Evolutionary conservation across 2,797 vertebrate genomes (phyloP), one percentile per base, ranked within the genome.

Genomic region (Melanogrammus aeglefinus): DNA sequence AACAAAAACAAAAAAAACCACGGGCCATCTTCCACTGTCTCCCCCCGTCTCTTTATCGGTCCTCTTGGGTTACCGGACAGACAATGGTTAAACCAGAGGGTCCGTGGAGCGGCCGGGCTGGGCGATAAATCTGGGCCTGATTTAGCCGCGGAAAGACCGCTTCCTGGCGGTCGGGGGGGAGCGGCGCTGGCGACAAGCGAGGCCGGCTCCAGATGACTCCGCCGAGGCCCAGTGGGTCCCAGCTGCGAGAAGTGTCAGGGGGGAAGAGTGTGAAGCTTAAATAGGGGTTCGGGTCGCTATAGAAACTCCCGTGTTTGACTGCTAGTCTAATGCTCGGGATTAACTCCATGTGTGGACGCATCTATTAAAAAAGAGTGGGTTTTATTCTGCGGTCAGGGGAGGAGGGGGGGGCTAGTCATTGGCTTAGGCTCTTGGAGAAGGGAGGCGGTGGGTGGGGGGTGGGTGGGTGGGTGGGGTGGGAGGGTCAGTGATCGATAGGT

Each of bases 401-500:
- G 69, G 29, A 1, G 70, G 31, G 29, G 13, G 3, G 14, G 18
- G 14, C 29, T 35, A 33, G 29, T 31, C 29, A 41, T 73, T 39
- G 39, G 16, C 10, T 12, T 35, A 72, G 14, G 70, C 70, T 72
- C 29, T 21, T 33, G 70, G 29, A 18, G 33, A 33, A n/a, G 24
- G 12, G 38, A 14, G 35, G 10, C 10, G 33, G 36, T 74, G 73
- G 81, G 82, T 77, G 79, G 76, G 73, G 76, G 78, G 73, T 72
- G 80, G 70, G 81, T 75, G 86, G 84, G 84, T 81, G 75, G 78
- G 77, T 47, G 74, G 80, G 70, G 81, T 75, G 86, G 84, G 84
- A 81, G 75, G 78, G 77, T 47, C 6, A 6, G 82, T 90, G 88
- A 94, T 94, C 89, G 87, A 94, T 94, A 91, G 87, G 89, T 87